Evolutionary conservation across 2,888 invertebrate genomes (phyloP), one percentile per base, ranked within the genome.

Genomic region (Monopis laevigella): DNA sequence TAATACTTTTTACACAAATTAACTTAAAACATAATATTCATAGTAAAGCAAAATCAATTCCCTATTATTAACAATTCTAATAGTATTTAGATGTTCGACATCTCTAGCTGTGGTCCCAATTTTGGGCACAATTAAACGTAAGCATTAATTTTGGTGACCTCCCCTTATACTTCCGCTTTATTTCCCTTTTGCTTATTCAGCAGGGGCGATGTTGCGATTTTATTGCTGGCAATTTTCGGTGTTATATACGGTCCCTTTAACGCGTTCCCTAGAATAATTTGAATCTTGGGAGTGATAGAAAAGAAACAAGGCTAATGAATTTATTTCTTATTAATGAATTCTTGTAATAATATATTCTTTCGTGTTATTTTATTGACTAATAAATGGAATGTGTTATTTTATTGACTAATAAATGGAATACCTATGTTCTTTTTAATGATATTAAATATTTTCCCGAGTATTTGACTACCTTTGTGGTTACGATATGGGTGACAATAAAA

Each of bases 131-230:
- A 77, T 78, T 75, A 75, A 77, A 73, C 62, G 72, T 71, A 66
- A 73, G 73, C 74, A 77, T 74, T 77, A 73, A 78, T 77, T 78
- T 72, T 68, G 62, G 66, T 64, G 65, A 62, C 65, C 45, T 40
- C 39, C 66, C 59, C 59, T 14, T 27, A 34, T n/a, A 16, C 58
- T 58, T 62, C 62, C 56, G 65, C 63, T 67, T 72, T 75, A 69
- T 75, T 78, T 74, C 69, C 65, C 68, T 69, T 69, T 75, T 70
- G 74, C 77, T 77, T 75, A 73, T 72, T 74, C 74, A 70, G 71
- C 67, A 59, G 55, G 59, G 59, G 53, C 50, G 51, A 52, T 64
- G 66, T 65, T 62, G 58, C 65, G 62, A 70, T 74, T 75, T 74
- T 71, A 73, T 70, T 70, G 74, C 66, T 62, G 62, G 70, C 68